These are phyloP conservation scores for Salvelinus fontinalis DNA, from an alignment of 2,113 vertebrate species.

Conservation along the genomic window DNA sequence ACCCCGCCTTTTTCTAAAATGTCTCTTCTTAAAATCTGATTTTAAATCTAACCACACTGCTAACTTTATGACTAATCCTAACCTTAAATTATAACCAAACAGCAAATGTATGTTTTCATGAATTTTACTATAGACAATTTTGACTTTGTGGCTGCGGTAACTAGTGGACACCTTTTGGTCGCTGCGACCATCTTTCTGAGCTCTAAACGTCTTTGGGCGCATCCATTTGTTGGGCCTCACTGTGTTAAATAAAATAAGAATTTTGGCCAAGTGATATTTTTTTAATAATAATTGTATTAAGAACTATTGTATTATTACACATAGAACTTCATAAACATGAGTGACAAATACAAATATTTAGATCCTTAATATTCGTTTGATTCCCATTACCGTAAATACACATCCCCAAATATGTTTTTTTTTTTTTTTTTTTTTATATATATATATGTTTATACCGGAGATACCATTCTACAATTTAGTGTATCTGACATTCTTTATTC, in stretches of 20 bases:
- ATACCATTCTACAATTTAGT: conserved; percentile 37
- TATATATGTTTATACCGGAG: conserved; percentile 47
- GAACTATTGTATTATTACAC: neutral
- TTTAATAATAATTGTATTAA: neutral
- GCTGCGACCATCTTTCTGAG: conserved; percentile 53
- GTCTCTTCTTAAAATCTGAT: too few relatives aligned
- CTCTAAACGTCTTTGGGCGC: conserved; percentile 33
- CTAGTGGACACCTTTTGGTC: too few relatives aligned
- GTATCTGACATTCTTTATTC: neutral
- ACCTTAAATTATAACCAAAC: too few relatives aligned
- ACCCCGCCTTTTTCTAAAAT: too few relatives aligned
- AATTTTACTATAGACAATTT: too few relatives aligned
- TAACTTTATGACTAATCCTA: too few relatives aligned
- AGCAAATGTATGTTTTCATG: too few relatives aligned
- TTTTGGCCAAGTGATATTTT: neutral
- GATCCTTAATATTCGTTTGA: neutral
- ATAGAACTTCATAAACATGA: neutral
- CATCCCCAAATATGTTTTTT: neutral
- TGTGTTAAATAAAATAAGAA: neutral
- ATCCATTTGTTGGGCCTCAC: neutral
- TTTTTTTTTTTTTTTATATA: too few relatives aligned
- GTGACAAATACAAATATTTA: neutral
- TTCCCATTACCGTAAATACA: neutral
- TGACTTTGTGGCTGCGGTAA: too few relatives aligned
- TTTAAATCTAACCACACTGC: too few relatives aligned